Conservation (phyloP, 2,113 vertebrate genomes). For the Phylloscopus trochilus region DNA sequence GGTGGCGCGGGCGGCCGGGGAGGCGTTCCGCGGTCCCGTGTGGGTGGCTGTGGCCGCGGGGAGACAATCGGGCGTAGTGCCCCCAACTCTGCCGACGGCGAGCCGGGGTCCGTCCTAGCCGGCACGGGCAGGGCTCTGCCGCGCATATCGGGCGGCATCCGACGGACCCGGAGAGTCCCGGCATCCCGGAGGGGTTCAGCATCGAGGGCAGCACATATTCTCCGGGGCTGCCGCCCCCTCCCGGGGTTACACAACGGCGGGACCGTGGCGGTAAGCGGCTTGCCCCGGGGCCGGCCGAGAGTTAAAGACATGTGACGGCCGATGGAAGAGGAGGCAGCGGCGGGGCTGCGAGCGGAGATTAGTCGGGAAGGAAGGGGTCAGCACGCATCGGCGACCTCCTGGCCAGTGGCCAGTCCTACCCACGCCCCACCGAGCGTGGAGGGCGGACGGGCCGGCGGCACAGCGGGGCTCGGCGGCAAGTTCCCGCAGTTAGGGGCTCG, state of each 20-base stretch:
- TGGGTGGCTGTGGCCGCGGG: not conserved
- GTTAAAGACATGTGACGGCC: constrained; percentile 34
- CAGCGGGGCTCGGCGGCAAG: not conserved
- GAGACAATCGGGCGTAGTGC: not conserved
- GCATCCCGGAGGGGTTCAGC: not conserved
- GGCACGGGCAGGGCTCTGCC: not conserved
- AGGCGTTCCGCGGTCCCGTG: not conserved
- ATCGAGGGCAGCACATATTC: not conserved
- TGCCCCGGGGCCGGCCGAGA: not conserved
- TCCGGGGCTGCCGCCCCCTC: not conserved
- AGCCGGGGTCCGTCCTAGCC: not conserved
- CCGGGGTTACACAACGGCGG: constrained; percentile 10
- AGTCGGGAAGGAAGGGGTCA: constrained; percentile 2
- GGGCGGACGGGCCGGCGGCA: not conserved
- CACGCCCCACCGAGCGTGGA: not conserved
- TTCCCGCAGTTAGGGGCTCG: not conserved
- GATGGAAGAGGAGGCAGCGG: not conserved
- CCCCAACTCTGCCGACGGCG: not conserved
- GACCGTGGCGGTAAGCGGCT: constrained; percentile 20
- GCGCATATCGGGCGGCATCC: not conserved
- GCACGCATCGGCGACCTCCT: not conserved
- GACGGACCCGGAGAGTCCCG: not conserved
- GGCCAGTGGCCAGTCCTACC: not conserved
- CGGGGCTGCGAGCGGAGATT: not conserved
- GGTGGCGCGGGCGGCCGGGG: not conserved